These are phyloP conservation scores for Hypothenemus hampei DNA, from an alignment of 1,140 invertebrate species.

Conservation along the genomic window DNA sequence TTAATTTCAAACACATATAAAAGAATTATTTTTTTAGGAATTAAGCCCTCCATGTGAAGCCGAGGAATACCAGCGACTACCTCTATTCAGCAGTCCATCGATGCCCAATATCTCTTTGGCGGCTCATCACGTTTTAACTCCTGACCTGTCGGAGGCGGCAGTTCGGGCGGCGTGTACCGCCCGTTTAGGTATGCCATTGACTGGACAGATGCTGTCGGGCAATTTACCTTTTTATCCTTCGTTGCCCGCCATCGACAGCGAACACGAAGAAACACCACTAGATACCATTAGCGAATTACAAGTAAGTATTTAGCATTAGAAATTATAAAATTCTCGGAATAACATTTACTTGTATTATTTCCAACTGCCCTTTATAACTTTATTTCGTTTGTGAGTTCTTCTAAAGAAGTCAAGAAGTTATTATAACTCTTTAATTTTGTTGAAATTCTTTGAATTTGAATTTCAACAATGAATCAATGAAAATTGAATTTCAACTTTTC, in stretches of 20 bases:
- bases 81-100: conserved; percentile 88
- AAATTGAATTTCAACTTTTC: no score
- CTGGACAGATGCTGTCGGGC: conserved; percentile 65
- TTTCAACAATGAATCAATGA: no score
- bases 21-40: conserved; percentile 20
- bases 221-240: conserved; percentile 72
- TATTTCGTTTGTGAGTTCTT: no score
- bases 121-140: conserved; percentile 42
- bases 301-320: no score
- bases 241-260: conserved; percentile 58
- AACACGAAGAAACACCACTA: conserved; percentile 45
- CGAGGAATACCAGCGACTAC: conserved; percentile 51
- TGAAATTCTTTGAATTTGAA: no score
- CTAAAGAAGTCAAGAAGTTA: no score
- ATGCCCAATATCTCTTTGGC: conserved; percentile 93
- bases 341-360: no score
- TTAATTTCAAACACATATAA: no score
- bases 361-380: no score
- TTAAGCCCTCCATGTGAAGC: conserved; percentile 44
- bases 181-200: conserved; percentile 65
- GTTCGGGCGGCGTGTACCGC: conserved; percentile 68
- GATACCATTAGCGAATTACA: conserved; percentile 48
- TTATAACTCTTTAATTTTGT: no score
- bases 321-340: no score
- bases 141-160: conserved; percentile 69